Percentiles rank a stretch among this genome's conserved stretches.
These are phyloP conservation scores for Zaprionus nigranus DNA, from an alignment of 1,140 invertebrate genomes.

Conservation along the genomic window DNA sequence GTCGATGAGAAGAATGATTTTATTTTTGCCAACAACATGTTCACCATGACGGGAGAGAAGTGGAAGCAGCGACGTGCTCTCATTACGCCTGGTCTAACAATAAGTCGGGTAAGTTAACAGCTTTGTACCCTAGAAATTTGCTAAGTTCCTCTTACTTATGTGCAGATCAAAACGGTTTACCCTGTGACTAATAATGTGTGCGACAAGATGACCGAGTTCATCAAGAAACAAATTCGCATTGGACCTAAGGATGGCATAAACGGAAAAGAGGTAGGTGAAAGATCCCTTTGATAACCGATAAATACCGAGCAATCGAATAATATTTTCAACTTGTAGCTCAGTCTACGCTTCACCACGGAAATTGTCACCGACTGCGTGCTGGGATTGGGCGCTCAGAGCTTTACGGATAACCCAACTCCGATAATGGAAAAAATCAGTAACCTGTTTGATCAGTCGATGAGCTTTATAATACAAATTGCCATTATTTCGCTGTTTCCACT, in stretches of 20 bases:
- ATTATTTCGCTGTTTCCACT: conserved; percentile 46
- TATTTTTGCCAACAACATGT: conserved; percentile 84
- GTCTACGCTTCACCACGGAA: conserved; percentile 84
- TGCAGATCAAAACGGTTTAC: conserved; percentile 73
- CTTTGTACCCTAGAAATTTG: background rate
- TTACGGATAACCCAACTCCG: conserved; percentile 55
- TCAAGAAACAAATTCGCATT: conserved; percentile 57
- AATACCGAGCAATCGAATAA: background rate
- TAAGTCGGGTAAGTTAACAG: conserved; percentile 64
- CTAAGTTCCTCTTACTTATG: background rate
- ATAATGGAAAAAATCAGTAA: conserved; percentile 46
- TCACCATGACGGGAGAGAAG: conserved; percentile 79
- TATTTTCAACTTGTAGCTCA: conserved; percentile 46
- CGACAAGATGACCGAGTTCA: conserved; percentile 55
- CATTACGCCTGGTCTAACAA: conserved; percentile 86
- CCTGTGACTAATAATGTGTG: conserved; percentile 72
- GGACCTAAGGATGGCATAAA: conserved; percentile 49
- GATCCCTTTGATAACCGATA: background rate
- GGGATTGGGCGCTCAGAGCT: conserved; percentile 84
- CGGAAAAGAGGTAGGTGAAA: conserved; percentile 61
- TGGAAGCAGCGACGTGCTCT: conserved; percentile 86
- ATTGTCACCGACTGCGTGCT: conserved; percentile 85
- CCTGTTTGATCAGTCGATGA: conserved; percentile 48
- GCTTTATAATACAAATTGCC: conserved; percentile 33
- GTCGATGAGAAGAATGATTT: conserved; percentile 83